A percentile compares a stretch with the other conserved stretches of the same genome.
phyloP scores from a whole-genome alignment of 2,113 vertebrate species.

The Pseudorectes ferrugineus region DNA sequence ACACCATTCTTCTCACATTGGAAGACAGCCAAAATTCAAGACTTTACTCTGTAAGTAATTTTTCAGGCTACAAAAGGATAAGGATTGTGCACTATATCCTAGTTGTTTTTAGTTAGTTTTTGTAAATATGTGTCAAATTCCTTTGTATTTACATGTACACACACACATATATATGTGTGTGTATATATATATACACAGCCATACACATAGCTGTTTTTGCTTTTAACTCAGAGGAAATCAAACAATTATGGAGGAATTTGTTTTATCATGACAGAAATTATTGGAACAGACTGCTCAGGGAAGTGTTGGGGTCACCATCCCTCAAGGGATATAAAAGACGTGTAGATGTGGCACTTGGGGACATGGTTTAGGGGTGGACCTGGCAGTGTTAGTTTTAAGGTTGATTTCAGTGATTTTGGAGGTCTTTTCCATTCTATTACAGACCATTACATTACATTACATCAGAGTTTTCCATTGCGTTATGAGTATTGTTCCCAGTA shows the following conservation, averaged over 20 bases:
- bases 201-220: fast-evolving
- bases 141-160: not conserved
- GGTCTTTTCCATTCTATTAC: not conserved
- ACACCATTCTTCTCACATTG: not conserved
- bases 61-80: not conserved
- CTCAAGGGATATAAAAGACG: not conserved
- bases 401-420: not conserved
- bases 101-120: not conserved
- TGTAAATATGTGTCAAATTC: not conserved
- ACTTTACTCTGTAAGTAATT: not conserved
- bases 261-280: not conserved
- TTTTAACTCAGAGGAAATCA: not conserved
- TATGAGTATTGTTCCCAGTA: not conserved
- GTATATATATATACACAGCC: fast-evolving
- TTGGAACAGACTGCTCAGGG: not conserved
- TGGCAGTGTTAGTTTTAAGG: not conserved
- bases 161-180: fast-evolving
- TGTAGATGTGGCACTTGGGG: not conserved
- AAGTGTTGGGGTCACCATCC: not conserved
- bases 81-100: not conserved
- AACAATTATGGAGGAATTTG: not conserved
- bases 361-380: not conserved
- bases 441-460: not conserved
- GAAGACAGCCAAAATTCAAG: not conserved
- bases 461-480: not conserved